Evolutionary conservation across 2,888 invertebrate genomes (phyloP), one percentile per base, ranked within the genome.

Genomic region (Seladonia tumulorum): DNA sequence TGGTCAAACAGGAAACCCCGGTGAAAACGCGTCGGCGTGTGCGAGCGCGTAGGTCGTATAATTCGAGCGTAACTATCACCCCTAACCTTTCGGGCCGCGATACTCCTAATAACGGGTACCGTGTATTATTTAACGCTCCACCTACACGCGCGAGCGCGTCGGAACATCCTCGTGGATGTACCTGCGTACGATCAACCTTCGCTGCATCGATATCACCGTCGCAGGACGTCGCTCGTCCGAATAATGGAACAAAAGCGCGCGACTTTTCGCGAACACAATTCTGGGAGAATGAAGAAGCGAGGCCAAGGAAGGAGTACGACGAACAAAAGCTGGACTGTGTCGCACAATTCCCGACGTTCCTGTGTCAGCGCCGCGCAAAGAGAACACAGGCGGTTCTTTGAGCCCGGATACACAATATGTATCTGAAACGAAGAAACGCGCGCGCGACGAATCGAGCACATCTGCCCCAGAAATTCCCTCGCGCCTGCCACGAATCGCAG

Each of bases 361-460:
- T 16, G 60, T 60, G 25, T 25, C 14, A 25, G 29, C 14, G 25
- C 1, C 25, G 60, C 2, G 60, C 25, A 16, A 60, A 60, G 60
- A 25, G 60, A 60, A 5, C 25, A 60, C 60, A 60, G 60, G 5
- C 29, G 60, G 60, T 7, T 60, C 60, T 60, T 60, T 60, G 60
- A 60, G 60, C 25, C 25, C n/a, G 68, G 66, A 72, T 79, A 57
- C 22, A n/a, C 22, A 39, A 75, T 71, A 35, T 35, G 35, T 35
- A 42, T 75, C 10, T n/a, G 42, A 74, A 66, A 60, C 68, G 71
- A 81, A 79, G 76, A 80, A 76, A 80, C 7, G 73, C 63, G 63
- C 71, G 47, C 63, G 75, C 75, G 47, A 76, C 70, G 47, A 72
- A 83, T 77, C 85, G 42, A 57, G 72, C 57, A 53, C 74, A 81